These are phyloP conservation scores for Ophion ellenae DNA, from an alignment of 2,888 invertebrate genomes.

Conservation along the genomic window DNA sequence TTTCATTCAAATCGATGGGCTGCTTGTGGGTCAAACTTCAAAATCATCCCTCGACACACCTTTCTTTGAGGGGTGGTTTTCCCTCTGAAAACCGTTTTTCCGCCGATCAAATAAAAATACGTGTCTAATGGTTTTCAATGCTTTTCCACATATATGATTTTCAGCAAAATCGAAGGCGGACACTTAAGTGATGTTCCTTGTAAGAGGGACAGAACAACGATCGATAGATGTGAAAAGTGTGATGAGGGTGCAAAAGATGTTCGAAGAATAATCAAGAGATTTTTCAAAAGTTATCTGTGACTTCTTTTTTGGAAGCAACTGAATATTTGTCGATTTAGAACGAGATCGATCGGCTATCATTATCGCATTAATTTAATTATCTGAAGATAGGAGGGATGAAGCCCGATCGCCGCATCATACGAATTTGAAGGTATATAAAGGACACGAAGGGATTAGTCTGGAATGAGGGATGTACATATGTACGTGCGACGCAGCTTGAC, in stretches of 20 bases:
- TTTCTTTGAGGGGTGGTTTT: too few relatives aligned
- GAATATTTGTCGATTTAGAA: background rate
- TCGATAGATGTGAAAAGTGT: background rate
- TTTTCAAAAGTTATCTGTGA: too few relatives aligned
- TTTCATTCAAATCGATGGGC: too few relatives aligned
- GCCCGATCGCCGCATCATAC: slow-evolving; percentile 30
- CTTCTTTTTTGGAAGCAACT: background rate
- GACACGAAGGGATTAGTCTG: slow-evolving; percentile 51
- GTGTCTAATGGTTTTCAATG: too few relatives aligned
- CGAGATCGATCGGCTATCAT: background rate
- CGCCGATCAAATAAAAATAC: too few relatives aligned
- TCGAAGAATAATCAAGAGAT: background rate
- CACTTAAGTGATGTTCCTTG: too few relatives aligned
- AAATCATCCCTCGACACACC: too few relatives aligned
- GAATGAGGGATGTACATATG: slow-evolving; percentile 34
- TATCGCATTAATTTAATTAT: background rate
- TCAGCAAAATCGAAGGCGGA: too few relatives aligned
- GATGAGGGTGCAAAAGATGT: background rate
- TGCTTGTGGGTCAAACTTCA: too few relatives aligned
- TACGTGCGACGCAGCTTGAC: slow-evolving; percentile 45
- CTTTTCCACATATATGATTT: too few relatives aligned
- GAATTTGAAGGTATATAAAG: slow-evolving; percentile 3
- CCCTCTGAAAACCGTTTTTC: too few relatives aligned
- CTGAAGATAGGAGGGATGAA: slow-evolving; percentile 27
- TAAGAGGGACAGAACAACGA: background rate